These are phyloP conservation scores for Leucosticte australis DNA, from an alignment of 2,113 vertebrate species.

Conservation along the genomic window DNA sequence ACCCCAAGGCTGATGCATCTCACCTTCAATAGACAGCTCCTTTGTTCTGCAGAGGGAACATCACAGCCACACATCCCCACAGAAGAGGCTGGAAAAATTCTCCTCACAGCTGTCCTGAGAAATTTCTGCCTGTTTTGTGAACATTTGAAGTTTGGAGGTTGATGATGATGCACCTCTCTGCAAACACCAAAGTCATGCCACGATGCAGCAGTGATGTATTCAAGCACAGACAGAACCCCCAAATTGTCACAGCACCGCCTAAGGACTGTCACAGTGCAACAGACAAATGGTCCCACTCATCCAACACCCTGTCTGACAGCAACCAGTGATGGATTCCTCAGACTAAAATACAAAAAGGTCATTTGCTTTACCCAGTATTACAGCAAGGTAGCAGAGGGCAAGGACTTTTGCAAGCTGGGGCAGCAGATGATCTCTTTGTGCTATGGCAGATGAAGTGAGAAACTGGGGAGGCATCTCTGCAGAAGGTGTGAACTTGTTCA, in stretches of 20 bases:
- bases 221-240: background rate
- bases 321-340: constrained; percentile 37
- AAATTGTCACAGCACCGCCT: background rate
- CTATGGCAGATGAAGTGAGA: background rate
- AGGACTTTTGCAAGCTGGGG: background rate
- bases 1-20: background rate
- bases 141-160: background rate
- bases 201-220: background rate
- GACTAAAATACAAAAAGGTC: background rate
- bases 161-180: background rate
- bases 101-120: background rate
- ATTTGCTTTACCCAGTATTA: background rate
- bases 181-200: background rate
- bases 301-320: constrained; percentile 36
- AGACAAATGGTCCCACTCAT: constrained; percentile 51
- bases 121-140: background rate
- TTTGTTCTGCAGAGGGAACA: constrained; percentile 18
- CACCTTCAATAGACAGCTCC: background rate
- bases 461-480: background rate
- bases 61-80: background rate
- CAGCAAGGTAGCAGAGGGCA: background rate
- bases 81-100: background rate
- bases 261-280: background rate
- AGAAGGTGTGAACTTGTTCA: background rate
- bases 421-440: background rate